Evolutionary conservation across 2,888 invertebrate species (phyloP).

Genomic region (Caenorhabditis virilis): DNA sequence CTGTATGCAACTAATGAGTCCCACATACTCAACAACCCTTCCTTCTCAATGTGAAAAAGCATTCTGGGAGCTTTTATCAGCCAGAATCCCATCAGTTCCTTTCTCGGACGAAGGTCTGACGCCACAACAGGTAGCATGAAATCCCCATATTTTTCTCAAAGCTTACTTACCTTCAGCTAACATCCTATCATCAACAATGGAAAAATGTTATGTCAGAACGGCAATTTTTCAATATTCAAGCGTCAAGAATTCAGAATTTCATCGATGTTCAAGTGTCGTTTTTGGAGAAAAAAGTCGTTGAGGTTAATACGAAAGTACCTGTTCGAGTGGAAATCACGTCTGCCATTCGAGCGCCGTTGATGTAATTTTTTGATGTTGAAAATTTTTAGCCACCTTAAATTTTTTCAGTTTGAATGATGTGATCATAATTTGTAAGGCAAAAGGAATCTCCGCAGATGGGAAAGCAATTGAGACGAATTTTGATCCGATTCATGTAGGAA

Average conservation of each 20-base stretch:
- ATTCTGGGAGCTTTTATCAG: constrained; percentile 10
- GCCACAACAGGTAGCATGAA: constrained; percentile 1
- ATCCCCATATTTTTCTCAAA: not conserved
- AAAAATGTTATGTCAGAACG: constrained; percentile 26
- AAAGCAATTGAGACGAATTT: not conserved
- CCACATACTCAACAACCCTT: constrained; percentile 7
- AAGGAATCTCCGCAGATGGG: not conserved
- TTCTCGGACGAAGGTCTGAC: constrained; percentile 25
- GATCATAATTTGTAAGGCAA: constrained; percentile 5
- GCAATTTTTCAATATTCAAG: constrained; percentile 22
- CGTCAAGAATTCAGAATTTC: constrained; percentile 30
- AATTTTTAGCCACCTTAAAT: not conserved
- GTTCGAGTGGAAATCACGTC: constrained; percentile 12
- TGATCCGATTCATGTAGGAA: constrained; percentile 14
- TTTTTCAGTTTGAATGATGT: constrained; percentile 17
- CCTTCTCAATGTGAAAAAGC: constrained; percentile 11
- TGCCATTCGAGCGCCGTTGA: not conserved
- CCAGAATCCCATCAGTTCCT: constrained; percentile 12
- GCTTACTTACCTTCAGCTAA: constrained; percentile 12
- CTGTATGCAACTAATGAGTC: constrained; percentile 34
- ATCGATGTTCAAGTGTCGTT: constrained; percentile 22
- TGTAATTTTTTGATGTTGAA: constrained; percentile 10
- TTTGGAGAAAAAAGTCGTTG: constrained; percentile 13
- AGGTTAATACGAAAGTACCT: constrained; percentile 12
- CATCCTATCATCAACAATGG: constrained; percentile 27